A percentile compares a stretch with the other conserved stretches of the same genome.
phyloP scores from a whole-genome alignment of 2,797 vertebrate genomes.

The Heterohyrax brucei region DNA sequence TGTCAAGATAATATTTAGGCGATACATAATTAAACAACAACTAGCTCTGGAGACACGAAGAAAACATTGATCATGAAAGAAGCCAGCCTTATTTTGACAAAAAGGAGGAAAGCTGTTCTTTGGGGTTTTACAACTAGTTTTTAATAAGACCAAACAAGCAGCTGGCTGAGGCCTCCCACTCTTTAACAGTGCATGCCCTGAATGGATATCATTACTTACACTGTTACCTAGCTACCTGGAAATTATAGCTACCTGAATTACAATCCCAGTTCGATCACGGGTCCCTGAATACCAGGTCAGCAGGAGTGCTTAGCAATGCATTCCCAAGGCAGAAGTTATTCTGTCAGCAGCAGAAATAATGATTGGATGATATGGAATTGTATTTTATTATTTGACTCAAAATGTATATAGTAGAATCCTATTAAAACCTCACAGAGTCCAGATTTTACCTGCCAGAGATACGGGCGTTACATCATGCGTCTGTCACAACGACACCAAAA shows the following conservation, averaged over 20 bases:
- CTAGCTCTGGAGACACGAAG: conserved; percentile 51
- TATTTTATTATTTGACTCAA: conserved; percentile 72
- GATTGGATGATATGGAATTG: conserved; percentile 69
- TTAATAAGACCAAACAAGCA: conserved; percentile 78
- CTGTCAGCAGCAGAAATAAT: conserved; percentile 69
- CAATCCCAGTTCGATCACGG: conserved; percentile 59
- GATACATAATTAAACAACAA: conserved; percentile 81
- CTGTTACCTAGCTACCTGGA: conserved; percentile 73
- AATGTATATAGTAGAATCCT: conserved; percentile 66
- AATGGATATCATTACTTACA: conserved; percentile 56
- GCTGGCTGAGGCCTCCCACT: not conserved
- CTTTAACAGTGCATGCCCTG: conserved; percentile 46
- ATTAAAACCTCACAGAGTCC: conserved; percentile 8
- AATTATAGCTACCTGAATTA: conserved; percentile 61
- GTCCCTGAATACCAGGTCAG: conserved; percentile 41
- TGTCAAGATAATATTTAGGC: conserved; percentile 78
- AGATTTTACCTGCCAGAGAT: not conserved
- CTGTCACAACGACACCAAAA: not conserved
- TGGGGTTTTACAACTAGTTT: conserved; percentile 72
- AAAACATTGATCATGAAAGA: conserved; percentile 63
- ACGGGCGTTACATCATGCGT: not conserved
- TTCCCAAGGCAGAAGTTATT: conserved; percentile 73
- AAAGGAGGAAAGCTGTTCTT: conserved; percentile 72
- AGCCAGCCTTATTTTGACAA: conserved; percentile 69
- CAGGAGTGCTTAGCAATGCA: not conserved